Evolutionary conservation across 2,888 invertebrate species (phyloP).

Genomic region (Tachystola acroxantha): DNA sequence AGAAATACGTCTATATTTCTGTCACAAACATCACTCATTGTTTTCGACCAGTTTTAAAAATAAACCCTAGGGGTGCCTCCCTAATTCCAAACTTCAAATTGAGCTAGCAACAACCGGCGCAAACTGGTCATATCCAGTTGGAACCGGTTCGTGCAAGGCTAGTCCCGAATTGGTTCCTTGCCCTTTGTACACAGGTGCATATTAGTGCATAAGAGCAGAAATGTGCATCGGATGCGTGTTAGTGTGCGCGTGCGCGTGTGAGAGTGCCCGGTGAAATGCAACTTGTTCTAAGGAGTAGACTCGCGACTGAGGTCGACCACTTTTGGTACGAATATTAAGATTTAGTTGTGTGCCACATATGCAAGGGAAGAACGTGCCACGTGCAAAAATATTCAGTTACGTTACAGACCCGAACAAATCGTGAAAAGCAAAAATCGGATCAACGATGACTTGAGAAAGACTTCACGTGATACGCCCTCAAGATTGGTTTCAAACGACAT

Average conservation of each 20-base stretch:
- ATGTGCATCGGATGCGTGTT: conserved; percentile 24
- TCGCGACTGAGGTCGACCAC: conserved; percentile 45
- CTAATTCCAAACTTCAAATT: not conserved
- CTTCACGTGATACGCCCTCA: too few species aligned
- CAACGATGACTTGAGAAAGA: too few species aligned
- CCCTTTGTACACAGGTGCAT: conserved; percentile 40
- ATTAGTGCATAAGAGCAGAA: conserved; percentile 34
- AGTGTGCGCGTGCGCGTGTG: conserved; percentile 31
- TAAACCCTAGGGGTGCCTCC: conserved; percentile 5
- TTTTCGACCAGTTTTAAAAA: too few species aligned
- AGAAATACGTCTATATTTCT: too few species aligned
- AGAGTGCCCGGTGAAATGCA: conserved; percentile 55
- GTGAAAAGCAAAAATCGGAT: too few species aligned
- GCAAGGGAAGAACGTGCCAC: too few species aligned
- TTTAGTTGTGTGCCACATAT: too few species aligned
- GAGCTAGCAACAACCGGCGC: conserved; percentile 13
- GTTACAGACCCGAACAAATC: too few species aligned
- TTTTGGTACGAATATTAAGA: conserved; percentile 18
- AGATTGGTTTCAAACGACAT: too few species aligned
- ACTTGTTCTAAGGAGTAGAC: conserved; percentile 71
- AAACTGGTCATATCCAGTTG: conserved; percentile 17
- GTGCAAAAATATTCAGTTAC: too few species aligned
- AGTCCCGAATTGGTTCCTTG: conserved; percentile 47
- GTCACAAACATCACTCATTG: too few species aligned
- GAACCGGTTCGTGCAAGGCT: conserved; percentile 29